Base-by-base conservation (phyloP, 2,888 invertebrate species). In the Perizoma affinitatum region DNA sequence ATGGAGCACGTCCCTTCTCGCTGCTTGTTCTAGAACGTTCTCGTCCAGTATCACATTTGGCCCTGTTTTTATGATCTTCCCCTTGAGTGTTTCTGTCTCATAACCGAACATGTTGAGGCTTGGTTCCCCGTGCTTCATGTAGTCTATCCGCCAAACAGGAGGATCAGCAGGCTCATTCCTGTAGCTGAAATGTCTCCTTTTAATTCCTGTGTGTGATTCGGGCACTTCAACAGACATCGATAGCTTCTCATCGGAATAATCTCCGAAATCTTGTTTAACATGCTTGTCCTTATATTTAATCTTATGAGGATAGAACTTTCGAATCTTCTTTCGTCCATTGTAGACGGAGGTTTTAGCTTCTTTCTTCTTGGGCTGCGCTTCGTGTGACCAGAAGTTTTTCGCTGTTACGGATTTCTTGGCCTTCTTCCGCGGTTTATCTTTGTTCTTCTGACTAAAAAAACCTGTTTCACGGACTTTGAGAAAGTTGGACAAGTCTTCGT, bases 271-370 rank as follows among this genome's bases (percentile, higher is more conserved):
- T 6, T 72, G 76, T 35, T 70, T 75, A 0, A 36, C 57, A 1
- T 65, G 67, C 54, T 71, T 75, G 46, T 88, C 88, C 43, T 84
- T 88, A 54, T 88, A 84, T 57, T 90, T 90, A n/a, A 87, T 79
- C 63, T 90, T 91, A 71, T 90, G 90, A 0, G 91, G 91, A 49
- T 88, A 91, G 65, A 87, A 91, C 47, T 89, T 90, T 4, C 84
- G 71, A 0, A 89, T 73, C 57, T 87, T 88, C 71, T 86, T 90
- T n/a, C 83, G 70, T 0, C 81, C 78, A 43, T 57, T 76, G 69
- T 78, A 84, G 0, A 82, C 51, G 0, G 80, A 54, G 0, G 79
- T 75, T 54, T 80, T 76, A 9, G 62, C n/a, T 44, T 59, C 58
- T 47, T 68, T 73, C 6, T 65, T 63, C n/a, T 50, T 72, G 34